phyloP scores from a whole-genome alignment of 1,140 invertebrate genomes.

The Mesaphorura yosii region DNA sequence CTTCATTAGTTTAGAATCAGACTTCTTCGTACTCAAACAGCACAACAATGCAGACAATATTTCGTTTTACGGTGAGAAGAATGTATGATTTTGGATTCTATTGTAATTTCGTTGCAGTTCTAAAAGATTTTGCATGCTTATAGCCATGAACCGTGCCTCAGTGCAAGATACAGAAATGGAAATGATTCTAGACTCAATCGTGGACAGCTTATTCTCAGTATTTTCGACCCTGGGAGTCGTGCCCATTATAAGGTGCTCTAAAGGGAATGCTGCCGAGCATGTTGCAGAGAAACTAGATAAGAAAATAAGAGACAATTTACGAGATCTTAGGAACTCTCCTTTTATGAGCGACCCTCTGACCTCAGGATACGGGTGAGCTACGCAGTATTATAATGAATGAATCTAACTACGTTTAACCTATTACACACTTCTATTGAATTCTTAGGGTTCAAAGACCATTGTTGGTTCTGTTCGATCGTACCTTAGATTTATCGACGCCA shows the following conservation, averaged over 20 bases:
- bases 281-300: constrained; percentile 94
- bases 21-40: constrained; percentile 87
- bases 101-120: not conserved
- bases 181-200: constrained; percentile 81
- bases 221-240: constrained; percentile 77
- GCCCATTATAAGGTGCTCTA: constrained; percentile 90
- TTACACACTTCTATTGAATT: not conserved
- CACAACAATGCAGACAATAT: constrained; percentile 81
- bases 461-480: constrained; percentile 84
- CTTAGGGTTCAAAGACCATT: constrained; percentile 85
- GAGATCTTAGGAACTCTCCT: constrained; percentile 90
- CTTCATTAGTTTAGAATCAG: constrained; percentile 96
- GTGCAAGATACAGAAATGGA: constrained; percentile 95
- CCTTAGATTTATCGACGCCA: constrained; percentile 92
- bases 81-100: not conserved
- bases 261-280: constrained; percentile 95
- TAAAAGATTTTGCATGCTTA: constrained; percentile 32
- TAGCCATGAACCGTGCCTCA: constrained; percentile 86
- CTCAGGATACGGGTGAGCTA: constrained; percentile 37
- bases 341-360: constrained; percentile 60
- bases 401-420: not conserved
- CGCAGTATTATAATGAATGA: not conserved
- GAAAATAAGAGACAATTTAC: constrained; percentile 90
- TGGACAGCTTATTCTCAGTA: constrained; percentile 92
- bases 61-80: constrained; percentile 74